These are phyloP conservation scores for Stictonetta naevosa DNA, from an alignment of 2,113 vertebrate species.

Conservation along the genomic window DNA sequence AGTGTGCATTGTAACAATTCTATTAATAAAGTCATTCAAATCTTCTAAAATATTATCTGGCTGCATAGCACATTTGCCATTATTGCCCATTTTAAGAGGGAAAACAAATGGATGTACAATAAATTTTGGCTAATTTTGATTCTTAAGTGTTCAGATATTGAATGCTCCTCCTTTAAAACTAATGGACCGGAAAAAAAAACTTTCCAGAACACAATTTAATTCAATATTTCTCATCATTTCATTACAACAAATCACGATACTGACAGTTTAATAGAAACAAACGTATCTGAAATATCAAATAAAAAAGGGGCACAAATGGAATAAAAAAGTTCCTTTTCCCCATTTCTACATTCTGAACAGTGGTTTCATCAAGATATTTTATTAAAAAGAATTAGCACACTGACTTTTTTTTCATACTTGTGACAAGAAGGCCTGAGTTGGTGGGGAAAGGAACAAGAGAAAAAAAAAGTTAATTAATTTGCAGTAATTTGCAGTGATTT, in stretches of 20 bases:
- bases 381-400: constrained; percentile 81
- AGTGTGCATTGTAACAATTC: constrained; percentile 93
- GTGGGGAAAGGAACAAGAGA: constrained; percentile 88
- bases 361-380: constrained; percentile 82
- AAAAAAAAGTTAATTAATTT: constrained; percentile 91
- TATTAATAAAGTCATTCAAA: constrained; percentile 87
- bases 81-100: constrained; percentile 90
- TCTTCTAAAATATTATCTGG: constrained; percentile 90
- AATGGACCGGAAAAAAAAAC: constrained; percentile 61
- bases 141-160: constrained; percentile 70
- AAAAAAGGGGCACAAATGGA: constrained; percentile 77
- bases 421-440: constrained; percentile 89
- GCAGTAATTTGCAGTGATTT: constrained; percentile 93
- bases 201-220: constrained; percentile 71
- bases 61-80: constrained; percentile 97
- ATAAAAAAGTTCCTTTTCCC: constrained; percentile 79
- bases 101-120: constrained; percentile 79
- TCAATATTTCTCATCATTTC: constrained; percentile 69
- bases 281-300: constrained; percentile 73
- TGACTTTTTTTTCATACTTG: constrained; percentile 75
- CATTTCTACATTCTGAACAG: constrained; percentile 89
- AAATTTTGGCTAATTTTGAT: constrained; percentile 78
- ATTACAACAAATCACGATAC: constrained; percentile 72
- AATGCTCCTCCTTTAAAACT: constrained; percentile 67
- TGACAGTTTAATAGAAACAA: constrained; percentile 69